Conservation (phyloP, 2,113 vertebrate genomes). For the Platichthys stellatus region DNA sequence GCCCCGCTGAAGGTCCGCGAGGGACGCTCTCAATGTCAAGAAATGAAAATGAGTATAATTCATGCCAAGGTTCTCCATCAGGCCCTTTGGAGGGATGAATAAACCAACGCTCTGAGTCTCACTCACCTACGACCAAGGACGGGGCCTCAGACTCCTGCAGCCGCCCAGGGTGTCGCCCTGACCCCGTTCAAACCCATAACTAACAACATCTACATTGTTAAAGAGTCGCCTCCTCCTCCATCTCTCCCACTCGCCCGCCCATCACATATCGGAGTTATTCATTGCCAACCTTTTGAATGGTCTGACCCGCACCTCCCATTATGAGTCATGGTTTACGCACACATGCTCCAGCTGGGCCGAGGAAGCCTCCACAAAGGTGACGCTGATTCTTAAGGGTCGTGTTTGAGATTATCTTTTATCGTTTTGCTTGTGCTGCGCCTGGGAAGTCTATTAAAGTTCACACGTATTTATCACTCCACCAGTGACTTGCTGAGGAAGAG, state of each 20-base stretch:
- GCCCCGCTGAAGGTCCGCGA: constrained; percentile 47
- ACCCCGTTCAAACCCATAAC: background rate
- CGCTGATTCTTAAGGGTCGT: background rate
- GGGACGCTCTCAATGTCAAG: constrained; percentile 61
- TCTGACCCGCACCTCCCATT: background rate
- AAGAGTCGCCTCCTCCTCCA: background rate
- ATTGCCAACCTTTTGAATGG: background rate
- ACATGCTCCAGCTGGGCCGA: background rate
- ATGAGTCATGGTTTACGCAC: background rate
- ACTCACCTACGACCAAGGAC: constrained; percentile 53
- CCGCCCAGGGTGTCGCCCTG: background rate
- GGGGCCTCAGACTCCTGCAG: constrained; percentile 1
- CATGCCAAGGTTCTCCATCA: constrained; percentile 50
- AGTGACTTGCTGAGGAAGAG: too few relatives aligned
- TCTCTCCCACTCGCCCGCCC: background rate
- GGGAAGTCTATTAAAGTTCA: background rate
- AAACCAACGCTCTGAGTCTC: constrained; percentile 37
- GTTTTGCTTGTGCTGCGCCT: background rate
- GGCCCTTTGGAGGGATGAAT: constrained; percentile 45
- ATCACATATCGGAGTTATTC: background rate
- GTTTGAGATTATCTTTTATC: background rate
- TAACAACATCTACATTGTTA: constrained; percentile 1
- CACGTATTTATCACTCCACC: too few relatives aligned
- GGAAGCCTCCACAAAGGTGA: background rate
- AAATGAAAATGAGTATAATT: constrained; percentile 69